Evolutionary conservation across 2,113 vertebrate genomes (phyloP), one percentile per base, ranked within the genome.

Genomic region (Sinocyclocheilus grahami): DNA sequence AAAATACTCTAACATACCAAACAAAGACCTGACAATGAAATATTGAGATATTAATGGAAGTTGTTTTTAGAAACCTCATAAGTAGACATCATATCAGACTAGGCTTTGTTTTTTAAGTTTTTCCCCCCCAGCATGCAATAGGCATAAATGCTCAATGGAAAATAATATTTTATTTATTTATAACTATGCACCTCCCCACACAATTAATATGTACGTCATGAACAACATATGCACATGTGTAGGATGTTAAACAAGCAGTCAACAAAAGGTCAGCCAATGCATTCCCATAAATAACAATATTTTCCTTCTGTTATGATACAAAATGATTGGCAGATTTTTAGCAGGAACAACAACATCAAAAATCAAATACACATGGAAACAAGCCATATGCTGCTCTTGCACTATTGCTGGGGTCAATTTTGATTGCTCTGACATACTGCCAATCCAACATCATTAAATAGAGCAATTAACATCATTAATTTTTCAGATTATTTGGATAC

Each of bases 391-490:
- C 77, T 86, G 39, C 83, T 76, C 62, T 82, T 84, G 80, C 83
- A 74, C 58, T 69, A 74, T 84, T 85, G 51, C 42, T 33, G 30
- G 58, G 72, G 20, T 82, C 24, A 48, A 78, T 79, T 86, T 42
- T 65, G 79, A 85, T 89, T 88, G 81, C 42, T 79, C 62, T 82
- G 85, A 85, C 46, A 71, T 16, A 42, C 77, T 51, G 55, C 77
- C 78, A 89, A 83, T 86, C 12, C 30, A 58, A 84, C 84, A 83
- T 79, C 78, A 86, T 83, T 83, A 76, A 87, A 86, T 46, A 69
- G 85, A 85, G 37, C 76, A 88, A 89, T 89, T 89, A 91, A 86
- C 83, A 77, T 84, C 78, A 71, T 77, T 86, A 77, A 72, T 88
- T 88, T 76, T 69, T 85, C 55, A 80, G 33, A 84, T 85, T 86